Conservation (phyloP, 2,888 invertebrate species). For the Plemyria rubiginata region DNA sequence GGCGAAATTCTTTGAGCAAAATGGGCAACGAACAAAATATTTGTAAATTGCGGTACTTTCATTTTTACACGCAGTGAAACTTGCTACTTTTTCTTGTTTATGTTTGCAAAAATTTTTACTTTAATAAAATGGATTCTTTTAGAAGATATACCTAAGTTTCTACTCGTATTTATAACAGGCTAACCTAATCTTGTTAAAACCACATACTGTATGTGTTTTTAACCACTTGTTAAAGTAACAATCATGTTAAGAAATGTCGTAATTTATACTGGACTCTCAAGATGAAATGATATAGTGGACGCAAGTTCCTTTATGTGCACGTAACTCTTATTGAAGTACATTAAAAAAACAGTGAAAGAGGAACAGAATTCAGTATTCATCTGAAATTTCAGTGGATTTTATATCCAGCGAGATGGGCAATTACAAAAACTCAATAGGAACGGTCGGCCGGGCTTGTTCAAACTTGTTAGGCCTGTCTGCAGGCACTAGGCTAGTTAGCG, state of each 20-base stretch:
- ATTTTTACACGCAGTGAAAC: constrained; percentile 10
- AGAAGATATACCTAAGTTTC: too few species aligned
- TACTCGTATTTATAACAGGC: too few species aligned
- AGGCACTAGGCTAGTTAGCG: constrained; percentile 29
- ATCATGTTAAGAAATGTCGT: too few species aligned
- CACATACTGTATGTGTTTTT: too few species aligned
- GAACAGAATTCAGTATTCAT: constrained; percentile 19
- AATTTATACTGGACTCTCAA: too few species aligned
- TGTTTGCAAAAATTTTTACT: too few species aligned
- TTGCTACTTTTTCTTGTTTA: constrained; percentile 5
- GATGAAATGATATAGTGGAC: too few species aligned
- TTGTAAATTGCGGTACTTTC: constrained; percentile 9
- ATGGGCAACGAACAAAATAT: constrained; percentile 18
- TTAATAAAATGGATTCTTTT: too few species aligned
- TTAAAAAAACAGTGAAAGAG: constrained; percentile 1
- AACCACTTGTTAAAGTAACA: too few species aligned
- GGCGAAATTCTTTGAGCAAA: constrained; percentile 24
- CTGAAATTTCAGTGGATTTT: constrained; percentile 41
- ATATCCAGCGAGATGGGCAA: constrained; percentile 55
- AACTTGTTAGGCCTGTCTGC: constrained; percentile 53
- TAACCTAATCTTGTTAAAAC: too few species aligned
- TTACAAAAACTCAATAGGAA: constrained; percentile 59
- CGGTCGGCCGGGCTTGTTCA: constrained; percentile 51
- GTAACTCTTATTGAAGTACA: background rate
- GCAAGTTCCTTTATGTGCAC: too few species aligned